Conservation (phyloP, 2,113 vertebrate species). For the Cynopterus brachyotis region DNA sequence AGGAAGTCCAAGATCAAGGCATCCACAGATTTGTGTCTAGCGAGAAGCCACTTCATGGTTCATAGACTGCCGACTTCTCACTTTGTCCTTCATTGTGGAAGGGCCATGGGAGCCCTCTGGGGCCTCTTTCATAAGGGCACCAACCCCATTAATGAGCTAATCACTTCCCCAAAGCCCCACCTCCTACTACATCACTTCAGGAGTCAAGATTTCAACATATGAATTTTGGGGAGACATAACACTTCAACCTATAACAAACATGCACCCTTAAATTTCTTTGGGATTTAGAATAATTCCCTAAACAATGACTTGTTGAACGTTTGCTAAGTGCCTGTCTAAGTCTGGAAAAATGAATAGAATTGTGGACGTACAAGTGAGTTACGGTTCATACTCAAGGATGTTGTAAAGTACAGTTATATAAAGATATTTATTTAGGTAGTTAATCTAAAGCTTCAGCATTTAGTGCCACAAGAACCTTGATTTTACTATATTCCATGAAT, state of each 20-base stretch:
- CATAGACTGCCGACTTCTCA: neutral
- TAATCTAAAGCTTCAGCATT: neutral
- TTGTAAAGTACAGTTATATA: neutral
- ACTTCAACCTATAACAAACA: neutral
- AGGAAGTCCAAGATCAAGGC: neutral
- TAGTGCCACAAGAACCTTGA: neutral
- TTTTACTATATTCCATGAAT: neutral
- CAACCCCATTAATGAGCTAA: neutral
- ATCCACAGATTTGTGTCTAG: neutral
- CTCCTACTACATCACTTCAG: neutral
- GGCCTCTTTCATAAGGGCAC: neutral
- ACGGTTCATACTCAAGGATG: neutral
- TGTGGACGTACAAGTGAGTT: neutral
- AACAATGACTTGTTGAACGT: neutral
- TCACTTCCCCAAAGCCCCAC: neutral
- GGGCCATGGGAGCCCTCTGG: neutral
- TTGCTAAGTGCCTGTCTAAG: neutral
- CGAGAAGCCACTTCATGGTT: neutral
- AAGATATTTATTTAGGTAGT: neutral
- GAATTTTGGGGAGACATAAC: neutral
- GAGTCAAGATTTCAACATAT: neutral
- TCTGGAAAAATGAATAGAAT: constrained; percentile 11
- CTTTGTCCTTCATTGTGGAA: neutral
- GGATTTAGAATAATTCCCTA: neutral
- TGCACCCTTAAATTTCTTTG: neutral